phyloP scores from a whole-genome alignment of 2,113 vertebrate genomes.

The Pedionomus torquatus region DNA sequence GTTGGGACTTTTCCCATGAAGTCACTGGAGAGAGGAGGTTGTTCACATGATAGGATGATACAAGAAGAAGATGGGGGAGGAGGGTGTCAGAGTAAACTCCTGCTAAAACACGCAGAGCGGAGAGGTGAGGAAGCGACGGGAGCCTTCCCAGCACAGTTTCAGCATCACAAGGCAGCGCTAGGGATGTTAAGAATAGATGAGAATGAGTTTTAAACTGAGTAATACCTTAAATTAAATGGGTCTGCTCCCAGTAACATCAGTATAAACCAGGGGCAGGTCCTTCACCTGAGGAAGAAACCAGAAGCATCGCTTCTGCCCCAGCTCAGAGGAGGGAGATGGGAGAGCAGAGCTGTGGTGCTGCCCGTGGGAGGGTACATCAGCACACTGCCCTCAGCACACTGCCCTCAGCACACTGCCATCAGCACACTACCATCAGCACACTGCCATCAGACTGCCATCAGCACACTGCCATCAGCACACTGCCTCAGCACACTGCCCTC shows the following conservation, averaged over 20 bases:
- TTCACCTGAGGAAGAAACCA: rapidly evolving
- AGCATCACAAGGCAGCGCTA: background rate
- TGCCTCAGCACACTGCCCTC: too few species aligned
- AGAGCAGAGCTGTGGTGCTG: background rate
- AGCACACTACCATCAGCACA: too few species aligned
- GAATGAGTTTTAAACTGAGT: background rate
- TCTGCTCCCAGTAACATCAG: background rate
- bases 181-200: background rate
- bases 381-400: too few species aligned
- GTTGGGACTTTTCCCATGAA: background rate
- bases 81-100: background rate
- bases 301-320: background rate
- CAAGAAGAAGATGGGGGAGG: background rate
- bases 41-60: background rate
- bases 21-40: background rate
- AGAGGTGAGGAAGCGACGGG: background rate
- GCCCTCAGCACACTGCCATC: too few species aligned
- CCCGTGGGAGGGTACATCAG: background rate
- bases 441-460: too few species aligned
- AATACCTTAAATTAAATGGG: background rate
- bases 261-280: background rate
- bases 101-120: background rate
- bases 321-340: background rate
- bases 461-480: too few species aligned
- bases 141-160: background rate